Conservation (phyloP, 2,888 invertebrate genomes). For the Eueremaeus valkanovi region DNA sequence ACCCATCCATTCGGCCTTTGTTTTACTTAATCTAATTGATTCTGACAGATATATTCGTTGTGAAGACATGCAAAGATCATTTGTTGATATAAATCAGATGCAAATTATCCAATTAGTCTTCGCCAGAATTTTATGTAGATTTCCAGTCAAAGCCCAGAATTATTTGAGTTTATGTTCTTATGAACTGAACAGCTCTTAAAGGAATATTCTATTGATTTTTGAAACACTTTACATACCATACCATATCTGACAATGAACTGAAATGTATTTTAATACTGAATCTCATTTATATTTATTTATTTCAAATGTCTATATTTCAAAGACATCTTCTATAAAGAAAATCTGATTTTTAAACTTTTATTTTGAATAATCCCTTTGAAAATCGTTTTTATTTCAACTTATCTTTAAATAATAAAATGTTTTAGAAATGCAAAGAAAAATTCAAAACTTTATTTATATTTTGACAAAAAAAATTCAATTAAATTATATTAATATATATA, state of each 20-base stretch:
- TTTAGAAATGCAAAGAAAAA: neutral
- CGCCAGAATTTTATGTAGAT: neutral
- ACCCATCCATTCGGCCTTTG: neutral
- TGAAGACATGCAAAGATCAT: neutral
- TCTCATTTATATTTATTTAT: too few species aligned
- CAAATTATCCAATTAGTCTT: constrained; percentile 14
- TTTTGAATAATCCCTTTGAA: too few species aligned
- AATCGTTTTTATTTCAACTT: too few species aligned
- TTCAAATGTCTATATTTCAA: too few species aligned
- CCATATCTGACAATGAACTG: neutral
- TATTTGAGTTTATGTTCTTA: too few species aligned
- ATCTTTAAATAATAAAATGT: too few species aligned
- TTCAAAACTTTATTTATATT: neutral
- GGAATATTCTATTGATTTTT: neutral
- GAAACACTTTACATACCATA: neutral
- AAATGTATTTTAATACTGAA: too few species aligned
- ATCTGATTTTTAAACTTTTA: too few species aligned
- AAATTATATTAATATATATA: too few species aligned
- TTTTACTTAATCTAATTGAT: constrained; percentile 32
- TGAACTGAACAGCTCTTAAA: neutral
- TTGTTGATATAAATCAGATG: constrained; percentile 4
- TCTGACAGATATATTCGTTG: constrained; percentile 7
- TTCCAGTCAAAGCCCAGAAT: too few species aligned
- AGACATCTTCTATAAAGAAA: too few species aligned
- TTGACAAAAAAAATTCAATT: too few species aligned